These are phyloP conservation scores for Rhinophrynus dorsalis DNA, from an alignment of 2,797 vertebrate species.

Conservation along the genomic window DNA sequence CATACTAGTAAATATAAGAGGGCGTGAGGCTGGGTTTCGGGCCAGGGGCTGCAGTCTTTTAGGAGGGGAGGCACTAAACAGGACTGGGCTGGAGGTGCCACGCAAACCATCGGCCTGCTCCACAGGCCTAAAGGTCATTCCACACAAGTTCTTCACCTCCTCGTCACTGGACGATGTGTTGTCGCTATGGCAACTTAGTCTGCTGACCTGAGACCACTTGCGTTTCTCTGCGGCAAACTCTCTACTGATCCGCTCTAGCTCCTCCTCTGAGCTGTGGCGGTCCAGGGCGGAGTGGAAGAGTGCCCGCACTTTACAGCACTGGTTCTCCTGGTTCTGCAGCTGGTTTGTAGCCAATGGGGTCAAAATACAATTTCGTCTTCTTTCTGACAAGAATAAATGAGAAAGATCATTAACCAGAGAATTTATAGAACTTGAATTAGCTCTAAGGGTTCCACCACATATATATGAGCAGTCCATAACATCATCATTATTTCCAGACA, in stretches of 20 bases:
- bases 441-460: too few relatives aligned
- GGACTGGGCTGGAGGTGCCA: conserved; percentile 76
- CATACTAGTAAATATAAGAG: conserved; percentile 70
- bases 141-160: conserved; percentile 84
- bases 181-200: conserved; percentile 69
- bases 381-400: conserved; percentile 67
- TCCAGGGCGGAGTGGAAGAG: conserved; percentile 83
- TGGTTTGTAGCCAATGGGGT: conserved; percentile 87
- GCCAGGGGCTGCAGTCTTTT: conserved; percentile 79
- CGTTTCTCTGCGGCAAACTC: conserved; percentile 74
- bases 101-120: conserved; percentile 63
- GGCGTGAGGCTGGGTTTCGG: conserved; percentile 69
- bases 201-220: conserved; percentile 76
- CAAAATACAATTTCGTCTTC: conserved; percentile 79
- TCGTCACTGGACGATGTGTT: conserved; percentile 87
- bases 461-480: too few relatives aligned
- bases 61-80: conserved; percentile 88
- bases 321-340: conserved; percentile 86
- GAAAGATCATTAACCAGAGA: background rate
- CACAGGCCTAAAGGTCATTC: conserved; percentile 62
- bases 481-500: too few relatives aligned
- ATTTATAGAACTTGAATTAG: background rate
- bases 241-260: conserved; percentile 83
- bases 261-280: conserved; percentile 87
- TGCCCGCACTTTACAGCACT: conserved; percentile 76